These are phyloP conservation scores for Apodemia mormo DNA, from an alignment of 2,888 invertebrate genomes.

Conservation along the genomic window DNA sequence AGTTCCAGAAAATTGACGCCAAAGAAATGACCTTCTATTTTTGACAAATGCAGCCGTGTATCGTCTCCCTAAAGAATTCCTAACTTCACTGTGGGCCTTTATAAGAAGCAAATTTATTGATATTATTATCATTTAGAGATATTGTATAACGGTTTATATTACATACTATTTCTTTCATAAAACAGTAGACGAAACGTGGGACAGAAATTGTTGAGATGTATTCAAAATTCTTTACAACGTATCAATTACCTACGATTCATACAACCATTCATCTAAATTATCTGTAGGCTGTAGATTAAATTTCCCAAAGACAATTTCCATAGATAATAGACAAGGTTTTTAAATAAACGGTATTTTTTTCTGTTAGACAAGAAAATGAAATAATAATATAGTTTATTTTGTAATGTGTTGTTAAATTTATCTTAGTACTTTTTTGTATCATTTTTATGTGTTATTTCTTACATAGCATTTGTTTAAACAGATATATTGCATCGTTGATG, in stretches of 20 bases:
- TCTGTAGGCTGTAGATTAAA: conserved; percentile 11
- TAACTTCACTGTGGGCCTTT: not conserved
- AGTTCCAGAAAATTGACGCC: not conserved
- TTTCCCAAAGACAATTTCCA: conserved; percentile 14
- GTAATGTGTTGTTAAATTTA: too few relatives aligned
- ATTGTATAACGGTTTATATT: not conserved
- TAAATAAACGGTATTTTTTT: not conserved
- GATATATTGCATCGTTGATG: too few relatives aligned
- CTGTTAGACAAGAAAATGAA: too few relatives aligned
- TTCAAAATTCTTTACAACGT: conserved; percentile 6
- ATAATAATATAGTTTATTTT: too few relatives aligned
- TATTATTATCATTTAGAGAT: conserved; percentile 9
- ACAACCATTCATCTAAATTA: conserved; percentile 5
- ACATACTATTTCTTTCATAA: conserved; percentile 6
- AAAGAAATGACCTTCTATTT: not conserved
- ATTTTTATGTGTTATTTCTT: too few relatives aligned
- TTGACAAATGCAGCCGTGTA: not conserved
- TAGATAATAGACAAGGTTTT: conserved; percentile 16
- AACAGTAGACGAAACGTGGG: conserved; percentile 15
- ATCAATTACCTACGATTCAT: conserved; percentile 11
- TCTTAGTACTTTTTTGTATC: too few relatives aligned
- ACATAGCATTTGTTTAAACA: too few relatives aligned
- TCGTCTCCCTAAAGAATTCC: not conserved
- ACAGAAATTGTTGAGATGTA: conserved; percentile 1
- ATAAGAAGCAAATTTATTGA: conserved; percentile 15